Base-by-base conservation (phyloP, 1,140 invertebrate genomes). In the Plectrocnemia conspersa region DNA sequence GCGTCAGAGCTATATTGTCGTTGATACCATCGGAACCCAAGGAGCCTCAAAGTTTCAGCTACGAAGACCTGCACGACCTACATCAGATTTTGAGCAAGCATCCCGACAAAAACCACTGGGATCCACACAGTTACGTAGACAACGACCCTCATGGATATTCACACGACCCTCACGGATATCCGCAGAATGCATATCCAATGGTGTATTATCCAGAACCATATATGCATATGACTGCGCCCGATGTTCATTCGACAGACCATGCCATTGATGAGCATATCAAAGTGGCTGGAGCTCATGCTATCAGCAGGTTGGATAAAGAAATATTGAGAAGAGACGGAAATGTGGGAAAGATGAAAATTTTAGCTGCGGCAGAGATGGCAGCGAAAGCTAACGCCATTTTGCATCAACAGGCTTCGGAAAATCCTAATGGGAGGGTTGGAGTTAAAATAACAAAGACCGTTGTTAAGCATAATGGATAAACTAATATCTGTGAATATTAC, bases 361-460 rank as follows among this genome's bases (percentile, higher is more conserved):
- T 47, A 10, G 59, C 55, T 0, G 33, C 52, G 3, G 55, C 19
- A 7, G 59, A 58, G 27, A 61, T 61, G 47, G 55, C 59, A 2
- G 44, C 44, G 11, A 52, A 42, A 47, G 55, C 52, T 10, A 58
- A 54, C 11, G 41, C 32, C 9, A 7, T 61, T 3, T 35, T 61
- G 18, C 18, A 54, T 13, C 46, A 33, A 35, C 54, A 61, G 23
- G 6, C 21, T 3, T 5, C 24, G 0, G 40, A 49, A 7, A 40
- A 38, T 35, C 55, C 59, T 1, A 55, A 61, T 24, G 58, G 47
- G 48, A 47, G 46, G 29, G 47, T 40, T 6, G 55, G 46, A n/a
- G 52, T 61, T 5, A 47, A 52, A 44, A 52, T 61, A 16, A 58
- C 41, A 6, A 61, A 61, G 48, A 61, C 52, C 5, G 44, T 56